Base-by-base conservation (phyloP, 2,888 invertebrate species). In the Lumbricus terrestris region DNA sequence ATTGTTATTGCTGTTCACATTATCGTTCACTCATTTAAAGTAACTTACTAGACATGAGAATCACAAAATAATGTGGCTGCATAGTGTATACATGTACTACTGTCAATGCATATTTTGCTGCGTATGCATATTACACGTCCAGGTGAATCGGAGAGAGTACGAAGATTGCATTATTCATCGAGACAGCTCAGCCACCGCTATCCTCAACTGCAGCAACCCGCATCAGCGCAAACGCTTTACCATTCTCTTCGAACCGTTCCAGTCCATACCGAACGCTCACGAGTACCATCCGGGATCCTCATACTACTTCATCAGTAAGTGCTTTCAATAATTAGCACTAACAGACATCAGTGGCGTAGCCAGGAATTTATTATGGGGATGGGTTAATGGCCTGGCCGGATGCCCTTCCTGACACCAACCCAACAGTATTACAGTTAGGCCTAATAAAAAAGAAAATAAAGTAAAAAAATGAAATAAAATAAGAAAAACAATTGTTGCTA, bases 281-380 rank as follows among this genome's bases (percentile, higher is more conserved):
- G 92, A 91, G 47, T 92, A 90, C 89, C 90, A 90, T 69, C 40
- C 89, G 29, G 92, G 92, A 2, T 90, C 35, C n/a, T 54, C 91
- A 2, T 92, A 92, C 88, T 91, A 91, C 90, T 92, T 89, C 90
- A 92, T 92, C 90, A 91, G 92, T 92, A 29, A 91, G 89, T 91
- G 20, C 37, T 35, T 33, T 33, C 33, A 88, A 37, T 42, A 40
- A 15, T 35, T n/a, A n/a, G n/a, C n/a, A 16, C 16, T 88, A 35
- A 40, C n/a, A 38, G 34, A 40, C n/a, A 38, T 18, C 38, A 37
- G 29, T 88, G 40, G n/a, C n/a, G n/a, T n/a, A n/a, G n/a, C n/a
- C n/a, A n/a, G n/a, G n/a, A n/a, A n/a, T n/a, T n/a, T n/a, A n/a
- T n/a, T n/a, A n/a, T n/a, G n/a, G n/a, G n/a, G n/a, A n/a, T n/a